Evolutionary conservation across 2,113 vertebrate species (phyloP).

Genomic region (Speoplatyrhinus poulsoni): DNA sequence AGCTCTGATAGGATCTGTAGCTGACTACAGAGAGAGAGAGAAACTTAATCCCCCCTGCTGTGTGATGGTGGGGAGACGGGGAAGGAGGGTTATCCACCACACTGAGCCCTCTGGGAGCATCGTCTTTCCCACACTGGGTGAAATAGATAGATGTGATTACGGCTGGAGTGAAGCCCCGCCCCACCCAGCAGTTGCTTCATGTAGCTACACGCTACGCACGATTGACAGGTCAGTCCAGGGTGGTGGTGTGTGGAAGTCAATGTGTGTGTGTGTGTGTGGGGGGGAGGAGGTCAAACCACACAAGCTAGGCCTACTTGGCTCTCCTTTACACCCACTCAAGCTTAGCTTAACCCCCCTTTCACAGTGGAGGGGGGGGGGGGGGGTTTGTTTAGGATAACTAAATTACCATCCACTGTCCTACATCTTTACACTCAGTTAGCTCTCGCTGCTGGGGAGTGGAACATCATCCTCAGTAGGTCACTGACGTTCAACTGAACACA

Average conservation of each 20-base stretch:
- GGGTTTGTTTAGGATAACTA: not conserved
- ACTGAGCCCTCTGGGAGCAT: slow-evolving; percentile 59
- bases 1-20: slow-evolving; percentile 25
- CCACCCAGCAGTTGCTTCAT: not conserved
- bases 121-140: slow-evolving; percentile 59
- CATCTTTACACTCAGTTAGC: not conserved
- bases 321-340: no score
- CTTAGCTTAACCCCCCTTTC: no score
- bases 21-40: slow-evolving; percentile 38
- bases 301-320: no score
- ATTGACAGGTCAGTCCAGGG: not conserved
- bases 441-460: no score
- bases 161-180: slow-evolving; percentile 18
- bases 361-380: not conserved
- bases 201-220: no score
- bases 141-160: slow-evolving; percentile 70
- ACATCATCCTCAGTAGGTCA: no score
- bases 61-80: not conserved
- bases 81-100: slow-evolving; percentile 28
- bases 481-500: slow-evolving; percentile 6
- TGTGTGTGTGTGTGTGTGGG: no score
- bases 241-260: no score
- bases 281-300: no score
- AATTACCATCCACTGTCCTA: not conserved
- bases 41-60: slow-evolving; percentile 38